Percentiles rank a stretch among this genome's conserved stretches.
Conservation (phyloP, 2,113 vertebrate genomes). For the Nesogale talazaci region DNA sequence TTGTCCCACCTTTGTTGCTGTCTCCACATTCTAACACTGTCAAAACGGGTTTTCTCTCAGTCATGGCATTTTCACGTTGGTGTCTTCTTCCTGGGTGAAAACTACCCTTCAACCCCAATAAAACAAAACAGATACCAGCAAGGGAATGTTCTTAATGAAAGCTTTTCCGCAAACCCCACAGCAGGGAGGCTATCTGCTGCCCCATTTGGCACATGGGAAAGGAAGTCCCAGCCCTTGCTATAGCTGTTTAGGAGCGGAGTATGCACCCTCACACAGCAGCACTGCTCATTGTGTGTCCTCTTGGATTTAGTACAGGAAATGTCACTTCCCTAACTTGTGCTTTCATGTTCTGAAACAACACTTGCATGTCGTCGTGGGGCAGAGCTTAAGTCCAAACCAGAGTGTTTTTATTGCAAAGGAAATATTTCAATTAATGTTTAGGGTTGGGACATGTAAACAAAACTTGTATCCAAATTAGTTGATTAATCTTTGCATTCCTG, state of each 20-base stretch:
- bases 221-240: neutral
- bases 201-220: neutral
- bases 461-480: conserved; percentile 39
- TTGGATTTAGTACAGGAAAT: conserved; percentile 7
- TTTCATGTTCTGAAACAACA: conserved; percentile 42
- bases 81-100: conserved; percentile 20
- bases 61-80: neutral
- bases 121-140: neutral
- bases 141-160: neutral
- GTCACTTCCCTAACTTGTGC: conserved; percentile 35
- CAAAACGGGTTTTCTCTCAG: neutral
- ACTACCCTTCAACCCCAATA: no score
- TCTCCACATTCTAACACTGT: neutral
- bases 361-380: conserved; percentile 26
- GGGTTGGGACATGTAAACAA: conserved; percentile 49
- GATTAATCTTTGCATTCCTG: conserved; percentile 62
- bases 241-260: neutral
- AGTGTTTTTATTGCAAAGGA: conserved; percentile 60
- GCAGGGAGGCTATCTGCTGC: neutral
- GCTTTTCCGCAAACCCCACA: conserved; percentile 1
- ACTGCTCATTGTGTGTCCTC: neutral
- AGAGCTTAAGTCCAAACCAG: conserved; percentile 46
- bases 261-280: neutral
- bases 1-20: neutral
- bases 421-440: conserved; percentile 67